These are phyloP conservation scores for Anthophora plumipes DNA, from an alignment of 2,888 invertebrate genomes.

Conservation along the genomic window DNA sequence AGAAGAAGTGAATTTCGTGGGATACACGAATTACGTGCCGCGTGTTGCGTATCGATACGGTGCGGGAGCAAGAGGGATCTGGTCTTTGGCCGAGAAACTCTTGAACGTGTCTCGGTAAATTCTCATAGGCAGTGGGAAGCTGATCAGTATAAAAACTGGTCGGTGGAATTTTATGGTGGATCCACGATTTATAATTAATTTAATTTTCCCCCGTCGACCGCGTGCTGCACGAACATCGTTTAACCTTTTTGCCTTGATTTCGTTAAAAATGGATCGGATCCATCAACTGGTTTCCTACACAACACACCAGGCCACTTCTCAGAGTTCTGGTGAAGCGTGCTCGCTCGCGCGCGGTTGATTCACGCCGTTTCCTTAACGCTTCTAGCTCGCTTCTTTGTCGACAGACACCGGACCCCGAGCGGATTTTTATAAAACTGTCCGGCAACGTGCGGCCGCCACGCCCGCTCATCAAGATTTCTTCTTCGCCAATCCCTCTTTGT, in stretches of 20 bases:
- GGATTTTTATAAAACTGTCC: constrained; percentile 58
- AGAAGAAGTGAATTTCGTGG: constrained; percentile 36
- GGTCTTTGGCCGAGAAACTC: constrained; percentile 32
- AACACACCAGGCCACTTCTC: constrained; percentile 22
- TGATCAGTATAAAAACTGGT: constrained; percentile 60
- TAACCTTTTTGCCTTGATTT: constrained; percentile 58
- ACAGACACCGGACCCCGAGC: constrained; percentile 29
- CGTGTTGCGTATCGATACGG: constrained; percentile 27
- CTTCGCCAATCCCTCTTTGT: constrained; percentile 73
- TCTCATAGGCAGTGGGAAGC: constrained; percentile 26
- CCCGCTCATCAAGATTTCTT: constrained; percentile 72
- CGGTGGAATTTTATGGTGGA: constrained; percentile 60
- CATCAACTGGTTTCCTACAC: constrained; percentile 51
- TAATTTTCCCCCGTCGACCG: constrained; percentile 58
- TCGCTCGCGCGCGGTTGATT: constrained; percentile 24
- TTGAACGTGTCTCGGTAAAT: constrained; percentile 28
- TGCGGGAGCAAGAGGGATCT: constrained; percentile 12
- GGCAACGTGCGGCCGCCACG: constrained; percentile 63
- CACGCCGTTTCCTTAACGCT: constrained; percentile 29
- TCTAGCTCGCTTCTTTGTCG: constrained; percentile 22
- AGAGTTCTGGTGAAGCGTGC: too few relatives aligned
- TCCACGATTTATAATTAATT: constrained; percentile 72
- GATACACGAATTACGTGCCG: constrained; percentile 37
- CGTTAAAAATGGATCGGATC: constrained; percentile 62
- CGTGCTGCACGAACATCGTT: constrained; percentile 28